These are phyloP conservation scores for Pterobdella sp. DNA, from an alignment of 2,888 invertebrate genomes.

Conservation along the genomic window DNA sequence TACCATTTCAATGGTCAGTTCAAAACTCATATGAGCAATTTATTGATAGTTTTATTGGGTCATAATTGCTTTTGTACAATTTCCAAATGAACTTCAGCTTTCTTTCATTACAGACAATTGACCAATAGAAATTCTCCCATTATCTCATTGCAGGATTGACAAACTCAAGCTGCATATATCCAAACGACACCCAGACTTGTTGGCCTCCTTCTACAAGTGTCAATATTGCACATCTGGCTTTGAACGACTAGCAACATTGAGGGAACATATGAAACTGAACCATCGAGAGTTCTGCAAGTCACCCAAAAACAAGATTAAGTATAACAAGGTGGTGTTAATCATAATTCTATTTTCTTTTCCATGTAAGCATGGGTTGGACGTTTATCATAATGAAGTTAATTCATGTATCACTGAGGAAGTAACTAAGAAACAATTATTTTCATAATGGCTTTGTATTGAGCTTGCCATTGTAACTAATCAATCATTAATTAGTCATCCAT, in stretches of 20 bases:
- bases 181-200: constrained; percentile 21
- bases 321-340: not conserved
- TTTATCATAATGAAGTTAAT: too few species aligned
- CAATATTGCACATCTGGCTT: constrained; percentile 22
- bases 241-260: constrained; percentile 10
- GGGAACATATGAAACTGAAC: constrained; percentile 11
- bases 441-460: not conserved
- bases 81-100: too few species aligned
- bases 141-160: constrained; percentile 12
- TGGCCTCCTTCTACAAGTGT: constrained; percentile 25
- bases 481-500: too few species aligned
- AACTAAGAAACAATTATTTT: too few species aligned
- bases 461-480: not conserved
- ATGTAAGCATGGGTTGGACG: too few species aligned
- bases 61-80: too few species aligned
- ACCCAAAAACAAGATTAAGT: constrained; percentile 16
- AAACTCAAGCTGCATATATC: constrained; percentile 26
- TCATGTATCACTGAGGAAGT: too few species aligned
- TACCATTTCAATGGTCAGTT: too few species aligned
- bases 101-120: too few species aligned
- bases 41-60: too few species aligned
- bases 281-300: not conserved
- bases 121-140: too few species aligned
- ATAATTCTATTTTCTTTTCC: not conserved
- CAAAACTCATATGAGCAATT: too few species aligned